phyloP scores from a whole-genome alignment of 2,888 invertebrate genomes.

The Eudasyphora cyanicolor region DNA sequence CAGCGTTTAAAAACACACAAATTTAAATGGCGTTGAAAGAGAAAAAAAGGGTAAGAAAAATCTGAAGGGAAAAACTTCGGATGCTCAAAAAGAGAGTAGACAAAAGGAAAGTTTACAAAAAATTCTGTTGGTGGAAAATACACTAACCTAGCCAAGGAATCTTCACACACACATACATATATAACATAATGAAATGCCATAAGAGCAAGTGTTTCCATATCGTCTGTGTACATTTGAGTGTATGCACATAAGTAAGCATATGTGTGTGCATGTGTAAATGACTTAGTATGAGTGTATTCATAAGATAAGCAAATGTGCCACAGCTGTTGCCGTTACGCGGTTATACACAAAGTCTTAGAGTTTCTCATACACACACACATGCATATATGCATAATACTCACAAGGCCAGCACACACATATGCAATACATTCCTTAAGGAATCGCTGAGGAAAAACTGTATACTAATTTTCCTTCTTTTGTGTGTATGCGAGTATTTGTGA shows the following conservation, averaged over 20 bases:
- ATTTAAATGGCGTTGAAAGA: conserved; percentile 42
- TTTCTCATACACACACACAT: conserved; percentile 23
- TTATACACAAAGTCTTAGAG: conserved; percentile 53
- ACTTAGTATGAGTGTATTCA: conserved; percentile 47
- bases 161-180: not conserved
- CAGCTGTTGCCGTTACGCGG: conserved; percentile 65
- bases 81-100: not conserved
- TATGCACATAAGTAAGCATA: not conserved
- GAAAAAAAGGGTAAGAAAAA: conserved; percentile 12
- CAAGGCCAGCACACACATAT: not conserved
- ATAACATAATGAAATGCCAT: not conserved
- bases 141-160: too few species aligned
- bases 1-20: not conserved
- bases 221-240: not conserved
- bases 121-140: conserved; percentile 25
- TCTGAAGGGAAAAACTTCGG: not conserved
- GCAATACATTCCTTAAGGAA: conserved; percentile 16
- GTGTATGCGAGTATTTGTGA: not conserved
- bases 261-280: not conserved
- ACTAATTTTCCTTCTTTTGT: not conserved
- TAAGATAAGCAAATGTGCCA: conserved; percentile 65
- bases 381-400: too few species aligned
- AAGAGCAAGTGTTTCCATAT: not conserved
- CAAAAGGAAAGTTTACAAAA: conserved; percentile 40
- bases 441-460: conserved; percentile 10